Percentiles rank a stretch among this genome's conserved stretches.
Conservation (phyloP, 2,113 vertebrate genomes). For the Euleptes europaea region DNA sequence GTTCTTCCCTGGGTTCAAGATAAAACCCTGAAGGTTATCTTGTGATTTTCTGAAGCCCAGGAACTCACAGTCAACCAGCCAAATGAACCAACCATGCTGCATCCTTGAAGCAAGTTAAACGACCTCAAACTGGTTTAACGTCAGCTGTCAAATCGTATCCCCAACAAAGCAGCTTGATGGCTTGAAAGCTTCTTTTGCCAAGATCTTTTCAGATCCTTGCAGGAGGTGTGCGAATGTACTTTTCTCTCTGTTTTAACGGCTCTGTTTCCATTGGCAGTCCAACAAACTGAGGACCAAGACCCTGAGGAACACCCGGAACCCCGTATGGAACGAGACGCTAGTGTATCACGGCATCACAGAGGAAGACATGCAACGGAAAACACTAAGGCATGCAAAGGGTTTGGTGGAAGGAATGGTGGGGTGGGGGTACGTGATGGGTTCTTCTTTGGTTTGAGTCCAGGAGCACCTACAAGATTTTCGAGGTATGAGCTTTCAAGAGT, state of each 20-base stretch:
- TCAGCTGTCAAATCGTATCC: neutral
- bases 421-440: neutral
- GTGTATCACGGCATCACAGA: conserved; percentile 94
- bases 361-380: conserved; percentile 97
- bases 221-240: fast-evolving
- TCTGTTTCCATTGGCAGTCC: conserved; percentile 70
- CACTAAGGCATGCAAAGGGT: conserved; percentile 79
- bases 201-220: too few relatives aligned
- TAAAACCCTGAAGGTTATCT: neutral
- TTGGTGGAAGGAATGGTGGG: neutral
- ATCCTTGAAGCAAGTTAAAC: too few relatives aligned
- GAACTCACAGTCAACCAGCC: neutral
- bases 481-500: too few relatives aligned
- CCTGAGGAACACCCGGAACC: conserved; percentile 93
- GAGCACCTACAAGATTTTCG: too few relatives aligned
- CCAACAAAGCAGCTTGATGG: too few relatives aligned
- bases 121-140: neutral
- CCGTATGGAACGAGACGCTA: conserved; percentile 90
- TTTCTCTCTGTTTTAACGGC: fast-evolving
- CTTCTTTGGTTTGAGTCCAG: too few relatives aligned
- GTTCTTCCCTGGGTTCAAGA: neutral
- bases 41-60: neutral
- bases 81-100: too few relatives aligned
- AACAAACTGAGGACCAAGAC: conserved; percentile 97
- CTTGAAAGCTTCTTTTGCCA: fast-evolving